These are phyloP conservation scores for Orchesella flavescens DNA, from an alignment of 2,888 invertebrate genomes.

Conservation along the genomic window DNA sequence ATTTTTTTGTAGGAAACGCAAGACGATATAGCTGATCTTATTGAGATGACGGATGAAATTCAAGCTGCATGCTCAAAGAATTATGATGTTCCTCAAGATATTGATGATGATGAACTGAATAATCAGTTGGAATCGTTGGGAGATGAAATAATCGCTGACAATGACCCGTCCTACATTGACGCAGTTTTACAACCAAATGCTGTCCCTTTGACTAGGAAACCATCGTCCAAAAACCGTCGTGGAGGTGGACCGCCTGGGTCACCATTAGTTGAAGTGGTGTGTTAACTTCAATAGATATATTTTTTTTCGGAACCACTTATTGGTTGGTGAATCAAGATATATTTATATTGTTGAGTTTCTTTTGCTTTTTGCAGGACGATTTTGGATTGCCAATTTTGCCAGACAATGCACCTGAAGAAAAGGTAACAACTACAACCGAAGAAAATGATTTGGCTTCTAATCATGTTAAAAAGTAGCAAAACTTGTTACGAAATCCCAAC, in stretches of 20 bases:
- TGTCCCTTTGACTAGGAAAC: neutral
- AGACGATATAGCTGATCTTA: constrained; percentile 96
- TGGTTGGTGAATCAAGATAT: too few relatives aligned
- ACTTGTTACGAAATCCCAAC: neutral
- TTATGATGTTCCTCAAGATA: constrained; percentile 92
- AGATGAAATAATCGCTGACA: constrained; percentile 95
- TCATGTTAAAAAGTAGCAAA: neutral
- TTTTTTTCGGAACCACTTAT: neutral
- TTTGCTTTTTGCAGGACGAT: constrained; percentile 35
- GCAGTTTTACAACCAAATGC: constrained; percentile 77
- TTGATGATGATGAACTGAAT: constrained; percentile 97
- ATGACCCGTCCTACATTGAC: constrained; percentile 95
- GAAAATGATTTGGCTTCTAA: neutral
- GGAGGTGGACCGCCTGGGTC: neutral
- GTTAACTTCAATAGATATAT: neutral
- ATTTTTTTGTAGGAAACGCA: constrained; percentile 89
- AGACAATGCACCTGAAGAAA: neutral
- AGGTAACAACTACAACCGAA: neutral
- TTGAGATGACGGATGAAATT: constrained; percentile 97
- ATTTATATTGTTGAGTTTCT: too few relatives aligned
- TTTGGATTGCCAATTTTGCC: constrained; percentile 45
- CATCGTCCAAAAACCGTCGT: neutral
- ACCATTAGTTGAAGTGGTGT: constrained; percentile 16
- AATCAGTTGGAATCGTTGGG: constrained; percentile 94
- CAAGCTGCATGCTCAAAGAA: constrained; percentile 94